A percentile compares a stretch with the other conserved stretches of the same genome.
These are phyloP conservation scores for Poecile atricapillus DNA, from an alignment of 2,113 vertebrate genomes.

Conservation along the genomic window DNA sequence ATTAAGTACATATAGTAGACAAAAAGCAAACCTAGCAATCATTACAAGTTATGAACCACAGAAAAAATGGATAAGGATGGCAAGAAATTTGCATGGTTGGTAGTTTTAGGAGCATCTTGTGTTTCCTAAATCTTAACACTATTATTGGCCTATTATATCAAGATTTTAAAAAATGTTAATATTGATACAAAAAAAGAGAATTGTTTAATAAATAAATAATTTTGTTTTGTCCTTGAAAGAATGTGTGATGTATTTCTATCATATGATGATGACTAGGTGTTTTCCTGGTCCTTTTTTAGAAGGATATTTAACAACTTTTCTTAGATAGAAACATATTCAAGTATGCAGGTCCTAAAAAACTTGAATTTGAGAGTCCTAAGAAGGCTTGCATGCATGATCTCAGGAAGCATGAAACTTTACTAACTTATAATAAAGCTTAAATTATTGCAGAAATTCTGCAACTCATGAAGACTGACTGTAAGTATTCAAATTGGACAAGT, in stretches of 20 bases:
- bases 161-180: neutral
- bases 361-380: neutral
- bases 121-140: neutral
- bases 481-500: neutral
- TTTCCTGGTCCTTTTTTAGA: neutral
- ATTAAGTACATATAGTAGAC: neutral
- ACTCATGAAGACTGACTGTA: neutral
- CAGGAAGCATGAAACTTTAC: neutral
- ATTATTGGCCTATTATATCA: neutral
- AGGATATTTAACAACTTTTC: neutral
- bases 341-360: neutral
- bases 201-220: neutral
- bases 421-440: neutral
- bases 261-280: neutral
- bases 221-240: neutral
- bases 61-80: neutral
- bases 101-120: neutral
- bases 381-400: neutral
- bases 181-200: neutral
- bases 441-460: neutral
- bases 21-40: neutral
- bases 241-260: neutral
- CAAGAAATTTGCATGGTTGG: neutral
- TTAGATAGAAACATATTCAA: neutral
- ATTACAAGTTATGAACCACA: neutral